Base-by-base conservation (phyloP, 2,888 invertebrate species). In the Anthoptus insignis region DNA sequence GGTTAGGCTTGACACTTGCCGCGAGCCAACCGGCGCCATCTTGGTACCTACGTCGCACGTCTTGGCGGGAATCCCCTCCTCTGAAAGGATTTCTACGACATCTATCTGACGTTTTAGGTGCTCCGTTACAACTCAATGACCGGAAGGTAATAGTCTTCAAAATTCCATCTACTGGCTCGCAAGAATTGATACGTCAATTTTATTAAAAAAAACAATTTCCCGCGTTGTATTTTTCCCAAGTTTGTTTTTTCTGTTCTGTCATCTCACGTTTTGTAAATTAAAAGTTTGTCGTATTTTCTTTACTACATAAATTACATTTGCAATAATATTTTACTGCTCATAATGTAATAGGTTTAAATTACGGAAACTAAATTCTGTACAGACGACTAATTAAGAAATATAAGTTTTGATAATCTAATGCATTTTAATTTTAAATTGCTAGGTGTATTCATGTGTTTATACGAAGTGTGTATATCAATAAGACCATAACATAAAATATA, bases 41-140 rank as follows among this genome's bases (percentile, higher is more conserved):
- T 37, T 91, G 92, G 91, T 91, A 91, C 67, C 73, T 89, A 47
- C 82, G 92, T 7, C 85, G 91, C 3, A 91, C 85, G 0, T 84
- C 89, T 2, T 91, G 91, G 92, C 87, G 91, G 9, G 83, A 83
- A 69, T 75, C 76, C 29, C 81, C 82, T 0, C 80, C 84, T 0
- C 66, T 83, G 16, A 78, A 82, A 78, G 83, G 82, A 1, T 73
- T 85, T 5, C 82, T 84, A 2, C 79, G 86, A 6, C 85, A 85
- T 61, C 67, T 88, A 4, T 83, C 83, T 1, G 75, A 81, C 4
- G 82, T 78, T 2, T 79, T 88, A 11, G 78, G 86, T 52, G 78
- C 87, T 32, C 83, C 85, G 9, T 69, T 87, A 34, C 85, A 86
- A 68, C 76, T 86, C 42, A 84, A 76, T 72, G 83, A 82, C 70